phyloP scores from a whole-genome alignment of 1,140 invertebrate genomes.

The Chionoecetes opilio region DNA sequence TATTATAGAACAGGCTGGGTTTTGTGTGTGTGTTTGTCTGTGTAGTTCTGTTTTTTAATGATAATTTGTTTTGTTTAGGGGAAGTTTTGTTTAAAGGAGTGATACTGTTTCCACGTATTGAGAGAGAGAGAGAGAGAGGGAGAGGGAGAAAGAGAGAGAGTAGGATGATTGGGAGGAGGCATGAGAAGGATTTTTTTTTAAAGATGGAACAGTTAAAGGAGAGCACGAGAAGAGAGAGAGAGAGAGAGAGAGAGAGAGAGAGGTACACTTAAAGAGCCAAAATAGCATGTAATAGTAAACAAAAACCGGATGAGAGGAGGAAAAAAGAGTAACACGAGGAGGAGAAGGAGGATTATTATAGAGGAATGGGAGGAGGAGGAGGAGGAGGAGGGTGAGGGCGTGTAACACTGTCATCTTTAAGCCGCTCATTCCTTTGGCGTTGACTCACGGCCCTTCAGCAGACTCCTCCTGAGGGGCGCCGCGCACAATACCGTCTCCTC shows the following conservation, averaged over 20 bases:
- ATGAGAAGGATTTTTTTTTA: background rate
- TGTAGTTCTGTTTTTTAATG: too few relatives aligned
- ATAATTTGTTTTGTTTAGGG: too few relatives aligned
- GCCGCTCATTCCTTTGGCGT: background rate
- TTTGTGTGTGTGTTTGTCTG: too few relatives aligned
- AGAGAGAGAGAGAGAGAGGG: slow-evolving; percentile 27
- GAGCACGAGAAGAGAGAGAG: background rate
- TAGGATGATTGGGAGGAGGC: background rate
- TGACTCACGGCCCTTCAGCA: background rate
- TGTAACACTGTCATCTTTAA: background rate
- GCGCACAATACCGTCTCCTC: too few relatives aligned
- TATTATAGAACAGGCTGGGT: too few relatives aligned
- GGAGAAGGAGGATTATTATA: background rate
- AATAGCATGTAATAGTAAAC: too few relatives aligned
- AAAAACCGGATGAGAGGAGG: background rate
- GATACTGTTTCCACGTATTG: background rate
- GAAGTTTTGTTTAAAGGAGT: background rate
- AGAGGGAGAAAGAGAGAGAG: slow-evolving; percentile 17
- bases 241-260: background rate
- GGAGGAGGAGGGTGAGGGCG: background rate
- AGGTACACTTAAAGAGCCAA: background rate
- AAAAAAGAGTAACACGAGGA: background rate
- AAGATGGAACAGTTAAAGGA: background rate
- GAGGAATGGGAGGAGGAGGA: background rate
- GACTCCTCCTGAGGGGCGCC: too few relatives aligned